Conservation (phyloP, 2,113 vertebrate genomes). For the Nycticorax nycticorax region DNA sequence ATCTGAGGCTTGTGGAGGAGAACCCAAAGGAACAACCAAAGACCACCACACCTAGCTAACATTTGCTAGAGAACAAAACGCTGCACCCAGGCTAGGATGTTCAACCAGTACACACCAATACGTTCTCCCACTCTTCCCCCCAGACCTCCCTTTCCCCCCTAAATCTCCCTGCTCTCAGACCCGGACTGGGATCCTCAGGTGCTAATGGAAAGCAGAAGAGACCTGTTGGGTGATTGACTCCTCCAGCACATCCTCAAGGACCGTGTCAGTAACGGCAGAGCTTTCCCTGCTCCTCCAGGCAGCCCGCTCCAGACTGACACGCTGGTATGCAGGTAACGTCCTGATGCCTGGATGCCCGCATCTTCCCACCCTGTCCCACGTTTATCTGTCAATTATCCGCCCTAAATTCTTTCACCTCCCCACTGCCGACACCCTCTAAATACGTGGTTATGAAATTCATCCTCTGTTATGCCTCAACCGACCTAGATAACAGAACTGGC, state of each 20-base stretch:
- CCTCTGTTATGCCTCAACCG: neutral
- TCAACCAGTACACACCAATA: neutral
- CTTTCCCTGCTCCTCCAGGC: neutral
- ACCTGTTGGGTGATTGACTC: constrained; percentile 5
- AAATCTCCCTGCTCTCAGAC: neutral
- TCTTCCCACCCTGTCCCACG: neutral
- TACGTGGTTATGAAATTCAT: neutral
- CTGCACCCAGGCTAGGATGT: too few relatives aligned
- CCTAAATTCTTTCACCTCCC: constrained; percentile 45
- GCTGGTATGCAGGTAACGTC: fast-evolving
- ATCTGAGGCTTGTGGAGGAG: neutral
- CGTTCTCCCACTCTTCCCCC: neutral
- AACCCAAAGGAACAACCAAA: neutral
- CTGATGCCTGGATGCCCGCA: neutral
- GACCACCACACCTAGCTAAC: too few relatives aligned
- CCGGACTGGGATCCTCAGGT: neutral
- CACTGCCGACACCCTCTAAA: neutral
- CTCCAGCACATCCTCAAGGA: constrained; percentile 56
- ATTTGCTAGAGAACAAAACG: neutral
- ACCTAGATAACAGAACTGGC: neutral
- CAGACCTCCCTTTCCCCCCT: neutral
- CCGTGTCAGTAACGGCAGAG: neutral
- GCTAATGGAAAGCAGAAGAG: neutral
- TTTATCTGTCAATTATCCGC: constrained; percentile 16
- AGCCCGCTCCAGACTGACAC: neutral